phyloP scores from a whole-genome alignment of 30 jellyfish, hydroid and myxozoan species.

The Aurelia aurita region DNA sequence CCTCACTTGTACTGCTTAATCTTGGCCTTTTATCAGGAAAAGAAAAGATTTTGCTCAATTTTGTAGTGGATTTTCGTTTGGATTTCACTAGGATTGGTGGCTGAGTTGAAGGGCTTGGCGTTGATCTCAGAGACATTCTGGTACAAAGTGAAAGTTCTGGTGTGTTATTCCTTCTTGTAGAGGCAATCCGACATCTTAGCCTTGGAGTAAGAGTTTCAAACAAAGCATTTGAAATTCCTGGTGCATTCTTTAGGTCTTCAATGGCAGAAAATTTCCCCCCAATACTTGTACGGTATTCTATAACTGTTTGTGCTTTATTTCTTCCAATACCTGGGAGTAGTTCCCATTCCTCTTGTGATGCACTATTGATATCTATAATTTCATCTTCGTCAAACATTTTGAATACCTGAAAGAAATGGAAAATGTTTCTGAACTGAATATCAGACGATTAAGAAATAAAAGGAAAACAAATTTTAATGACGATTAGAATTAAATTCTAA shows the following conservation, averaged over 20 bases:
- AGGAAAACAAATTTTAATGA: no score
- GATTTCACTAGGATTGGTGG: slow-evolving; percentile 14
- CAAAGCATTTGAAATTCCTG: slow-evolving; percentile 65
- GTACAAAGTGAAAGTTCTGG: slow-evolving; percentile 4
- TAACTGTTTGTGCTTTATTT: slow-evolving; percentile 84
- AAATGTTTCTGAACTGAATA: background rate
- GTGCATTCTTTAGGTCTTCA: slow-evolving; percentile 72
- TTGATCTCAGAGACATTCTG: slow-evolving; percentile 58
- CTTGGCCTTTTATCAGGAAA: slow-evolving; percentile 51
- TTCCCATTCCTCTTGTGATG: slow-evolving; percentile 88
- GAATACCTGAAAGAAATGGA: background rate
- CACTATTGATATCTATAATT: slow-evolving; percentile 77
- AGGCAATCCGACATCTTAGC: slow-evolving; percentile 27
- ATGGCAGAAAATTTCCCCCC: slow-evolving; percentile 63
- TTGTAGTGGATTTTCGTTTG: slow-evolving; percentile 48
- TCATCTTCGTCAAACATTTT: slow-evolving; percentile 75
- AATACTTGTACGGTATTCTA: slow-evolving; percentile 69
- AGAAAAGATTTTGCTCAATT: slow-evolving; percentile 24
- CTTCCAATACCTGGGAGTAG: slow-evolving; percentile 95
- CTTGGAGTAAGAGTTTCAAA: slow-evolving; percentile 58
- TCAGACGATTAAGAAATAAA: background rate
- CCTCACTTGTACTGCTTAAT: background rate
- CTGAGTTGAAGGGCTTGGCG: slow-evolving; percentile 53
- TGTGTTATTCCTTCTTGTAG: slow-evolving; percentile 8
- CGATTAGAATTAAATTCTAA: no score